Conservation (phyloP, 2,888 invertebrate genomes). For the Agelastica alni region DNA sequence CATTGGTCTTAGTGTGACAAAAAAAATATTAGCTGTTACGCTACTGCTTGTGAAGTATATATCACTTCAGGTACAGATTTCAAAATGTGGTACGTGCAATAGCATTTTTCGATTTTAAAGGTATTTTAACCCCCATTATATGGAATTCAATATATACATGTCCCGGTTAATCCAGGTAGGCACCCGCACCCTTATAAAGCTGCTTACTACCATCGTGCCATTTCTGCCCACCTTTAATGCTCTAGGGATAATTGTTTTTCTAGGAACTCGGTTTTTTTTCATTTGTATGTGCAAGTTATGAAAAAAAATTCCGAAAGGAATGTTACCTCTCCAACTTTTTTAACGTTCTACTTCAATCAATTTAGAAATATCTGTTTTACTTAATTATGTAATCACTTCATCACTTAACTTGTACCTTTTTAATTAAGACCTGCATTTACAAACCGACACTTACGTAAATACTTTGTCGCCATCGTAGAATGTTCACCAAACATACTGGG, state of each 20-base stretch:
- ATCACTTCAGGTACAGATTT: slow-evolving; percentile 30
- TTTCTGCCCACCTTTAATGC: slow-evolving; percentile 29
- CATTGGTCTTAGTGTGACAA: no score
- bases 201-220: slow-evolving; percentile 6
- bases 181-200: slow-evolving; percentile 24
- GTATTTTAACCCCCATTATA: slow-evolving; percentile 33
- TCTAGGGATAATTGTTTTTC: slow-evolving; percentile 44
- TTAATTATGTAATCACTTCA: no score
- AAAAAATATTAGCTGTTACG: neutral
- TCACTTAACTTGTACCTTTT: no score
- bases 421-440: no score
- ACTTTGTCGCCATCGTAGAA: no score
- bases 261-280: slow-evolving; percentile 32
- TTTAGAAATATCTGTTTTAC: no score
- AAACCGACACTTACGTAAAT: no score
- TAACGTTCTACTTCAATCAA: no score
- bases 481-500: no score
- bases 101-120: slow-evolving; percentile 31
- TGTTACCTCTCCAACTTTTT: no score
- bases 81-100: slow-evolving; percentile 27
- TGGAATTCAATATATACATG: slow-evolving; percentile 27
- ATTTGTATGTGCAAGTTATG: slow-evolving; percentile 7
- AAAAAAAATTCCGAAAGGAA: neutral
- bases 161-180: slow-evolving; percentile 33
- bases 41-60: slow-evolving; percentile 20